Base-by-base conservation (phyloP, 2,797 vertebrate species). In the Prionace glauca region DNA sequence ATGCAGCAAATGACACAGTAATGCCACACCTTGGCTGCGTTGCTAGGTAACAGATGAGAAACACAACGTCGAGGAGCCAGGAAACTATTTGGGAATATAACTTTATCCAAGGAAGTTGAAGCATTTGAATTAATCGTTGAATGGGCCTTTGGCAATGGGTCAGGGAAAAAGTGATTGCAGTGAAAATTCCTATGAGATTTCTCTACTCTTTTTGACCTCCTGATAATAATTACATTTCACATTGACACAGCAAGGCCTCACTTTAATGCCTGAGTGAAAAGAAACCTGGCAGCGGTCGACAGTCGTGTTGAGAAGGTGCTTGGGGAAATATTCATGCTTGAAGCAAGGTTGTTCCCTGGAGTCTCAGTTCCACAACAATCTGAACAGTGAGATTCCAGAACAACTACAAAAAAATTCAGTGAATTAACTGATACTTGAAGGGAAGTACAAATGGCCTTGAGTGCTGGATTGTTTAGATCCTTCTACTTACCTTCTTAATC, bases 111-210 rank as follows among this genome's bases (percentile, higher is more conserved):
- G 20, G 79, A 24, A 41, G n/a, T 24, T 24, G n/a, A 65, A n/a
- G 29, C 32, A 26, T 62, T 62, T 90, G 20, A 92, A 92, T 69
- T 67, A 92, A 69, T 92, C 41, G 90, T 22, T 41, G 65, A 69
- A 24, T 2, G n/a, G n/a, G n/a, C n/a, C 90, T 92, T 92, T 92
- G 90, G 65, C 62, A 92, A 69, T 41, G n/a, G 20, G 65, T 26
- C 62, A 92, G 36, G 20, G 90, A 69, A 92, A 92, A 56, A 36
- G 90, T 67, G 90, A 92, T 88, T 88, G 29, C 65, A 62, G 62
- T 92, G 90, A 92, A 92, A 92, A 92, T 69, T 69, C 65, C 90
- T 92, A 0, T 36, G 20, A 26, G 62, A 69, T 69, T 69, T 92
- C 90, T 22, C 20, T 41, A 41, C 90, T 69, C 65, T 90, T 62